A percentile compares a stretch with the other conserved stretches of the same genome.
phyloP scores from a whole-genome alignment of 2,888 invertebrate species.

The Dynastes tityus region DNA sequence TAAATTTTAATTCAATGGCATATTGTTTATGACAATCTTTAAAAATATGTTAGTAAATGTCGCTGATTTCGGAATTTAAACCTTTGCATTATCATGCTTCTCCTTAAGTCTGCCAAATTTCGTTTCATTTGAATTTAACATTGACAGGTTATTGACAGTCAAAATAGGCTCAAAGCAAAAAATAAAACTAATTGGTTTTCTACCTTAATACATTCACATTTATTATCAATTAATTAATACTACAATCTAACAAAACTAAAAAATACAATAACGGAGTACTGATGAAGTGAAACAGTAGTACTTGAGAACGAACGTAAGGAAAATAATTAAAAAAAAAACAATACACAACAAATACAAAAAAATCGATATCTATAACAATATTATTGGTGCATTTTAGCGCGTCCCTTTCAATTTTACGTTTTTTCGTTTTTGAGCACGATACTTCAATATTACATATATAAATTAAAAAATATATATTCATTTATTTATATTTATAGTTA shows the following conservation, averaged over 20 bases:
- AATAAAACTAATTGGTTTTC: neutral
- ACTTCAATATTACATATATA: constrained; percentile 38
- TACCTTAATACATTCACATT: constrained; percentile 36
- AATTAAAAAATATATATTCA: constrained; percentile 50
- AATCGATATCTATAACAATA: constrained; percentile 42
- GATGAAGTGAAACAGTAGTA: constrained; percentile 20
- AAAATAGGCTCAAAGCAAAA: neutral
- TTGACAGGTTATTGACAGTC: neutral
- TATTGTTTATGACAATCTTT: no score
- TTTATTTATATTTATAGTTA: constrained; percentile 34
- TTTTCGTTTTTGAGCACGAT: constrained; percentile 48
- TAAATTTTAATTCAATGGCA: no score
- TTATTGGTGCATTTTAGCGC: constrained; percentile 42
- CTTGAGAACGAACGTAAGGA: constrained; percentile 28
- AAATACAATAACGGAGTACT: constrained; percentile 37
- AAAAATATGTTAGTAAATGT: no score
- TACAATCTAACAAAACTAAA: constrained; percentile 35
- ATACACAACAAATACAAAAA: constrained; percentile 49
- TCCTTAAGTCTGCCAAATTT: no score
- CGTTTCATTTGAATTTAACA: no score
- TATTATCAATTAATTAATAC: constrained; percentile 34
- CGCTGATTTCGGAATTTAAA: no score
- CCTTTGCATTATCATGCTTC: no score
- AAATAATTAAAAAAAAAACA: constrained; percentile 41
- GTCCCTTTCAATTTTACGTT: constrained; percentile 12